Conservation (phyloP, 2,113 vertebrate species). For the Colaptes auratus region DNA sequence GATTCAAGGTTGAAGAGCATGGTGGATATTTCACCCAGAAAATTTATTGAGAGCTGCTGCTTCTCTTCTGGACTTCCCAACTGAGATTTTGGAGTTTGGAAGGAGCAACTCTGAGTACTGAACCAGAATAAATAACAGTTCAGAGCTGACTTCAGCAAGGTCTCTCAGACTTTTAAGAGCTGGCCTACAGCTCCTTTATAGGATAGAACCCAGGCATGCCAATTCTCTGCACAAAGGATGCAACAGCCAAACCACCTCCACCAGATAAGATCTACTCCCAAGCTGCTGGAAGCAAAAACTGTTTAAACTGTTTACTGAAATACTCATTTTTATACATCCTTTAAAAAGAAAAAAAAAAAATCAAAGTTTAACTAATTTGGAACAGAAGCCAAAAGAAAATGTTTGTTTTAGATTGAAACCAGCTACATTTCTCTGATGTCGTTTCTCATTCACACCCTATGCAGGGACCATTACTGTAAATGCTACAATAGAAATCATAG, state of each 20-base stretch:
- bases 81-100: neutral
- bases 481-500: neutral
- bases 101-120: neutral
- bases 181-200: neutral
- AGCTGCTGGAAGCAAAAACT: neutral
- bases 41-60: neutral
- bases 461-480: neutral
- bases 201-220: neutral
- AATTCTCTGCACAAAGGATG: neutral
- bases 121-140: neutral
- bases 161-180: neutral
- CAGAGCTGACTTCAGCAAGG: neutral
- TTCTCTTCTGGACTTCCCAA: neutral
- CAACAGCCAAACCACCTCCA: neutral
- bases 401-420: neutral
- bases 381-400: neutral
- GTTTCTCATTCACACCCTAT: neutral
- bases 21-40: neutral
- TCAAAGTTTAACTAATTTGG: slow-evolving; percentile 3
- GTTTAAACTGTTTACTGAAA: neutral
- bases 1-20: neutral
- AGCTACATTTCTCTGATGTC: neutral
- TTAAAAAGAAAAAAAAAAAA: neutral
- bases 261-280: neutral
- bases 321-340: neutral